Conservation (phyloP, 2,113 vertebrate species). For the Scytalopus superciliaris region DNA sequence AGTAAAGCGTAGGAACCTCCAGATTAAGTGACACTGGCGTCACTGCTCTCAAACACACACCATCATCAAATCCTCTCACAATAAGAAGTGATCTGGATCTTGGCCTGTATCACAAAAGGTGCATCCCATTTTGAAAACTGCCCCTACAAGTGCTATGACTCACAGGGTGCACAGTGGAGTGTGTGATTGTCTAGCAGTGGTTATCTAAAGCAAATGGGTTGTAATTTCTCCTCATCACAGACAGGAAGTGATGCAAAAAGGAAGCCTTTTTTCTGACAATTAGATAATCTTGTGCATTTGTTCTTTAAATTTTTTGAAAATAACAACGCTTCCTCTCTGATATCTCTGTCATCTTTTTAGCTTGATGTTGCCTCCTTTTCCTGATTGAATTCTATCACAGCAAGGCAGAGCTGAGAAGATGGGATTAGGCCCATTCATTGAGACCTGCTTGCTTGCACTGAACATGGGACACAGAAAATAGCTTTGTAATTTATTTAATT, state of each 20-base stretch:
- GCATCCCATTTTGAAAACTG: not conserved
- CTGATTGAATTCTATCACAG: not conserved
- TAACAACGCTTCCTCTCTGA: not conserved
- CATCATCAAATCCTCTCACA: not conserved
- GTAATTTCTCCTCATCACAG: not conserved
- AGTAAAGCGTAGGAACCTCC: not conserved
- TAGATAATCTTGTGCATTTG: not conserved
- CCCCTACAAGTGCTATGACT: not conserved
- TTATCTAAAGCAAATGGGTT: not conserved
- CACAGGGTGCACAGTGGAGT: not conserved
- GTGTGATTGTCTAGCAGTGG: not conserved
- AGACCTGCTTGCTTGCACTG: not conserved
- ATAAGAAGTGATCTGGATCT: not conserved
- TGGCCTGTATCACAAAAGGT: not conserved
- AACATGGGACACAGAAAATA: not conserved
- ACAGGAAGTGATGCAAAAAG: not conserved
- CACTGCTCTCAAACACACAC: not conserved
- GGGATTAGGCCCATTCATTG: not conserved
- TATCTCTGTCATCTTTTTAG: not conserved
- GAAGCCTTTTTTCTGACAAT: not conserved
- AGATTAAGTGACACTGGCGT: not conserved
- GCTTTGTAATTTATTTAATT: not conserved
- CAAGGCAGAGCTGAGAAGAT: not conserved
- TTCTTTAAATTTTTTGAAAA: not conserved
- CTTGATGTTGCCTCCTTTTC: not conserved